Evolutionary conservation across 2,797 vertebrate genomes (phyloP).

Genomic region (Channallabes apus): DNA sequence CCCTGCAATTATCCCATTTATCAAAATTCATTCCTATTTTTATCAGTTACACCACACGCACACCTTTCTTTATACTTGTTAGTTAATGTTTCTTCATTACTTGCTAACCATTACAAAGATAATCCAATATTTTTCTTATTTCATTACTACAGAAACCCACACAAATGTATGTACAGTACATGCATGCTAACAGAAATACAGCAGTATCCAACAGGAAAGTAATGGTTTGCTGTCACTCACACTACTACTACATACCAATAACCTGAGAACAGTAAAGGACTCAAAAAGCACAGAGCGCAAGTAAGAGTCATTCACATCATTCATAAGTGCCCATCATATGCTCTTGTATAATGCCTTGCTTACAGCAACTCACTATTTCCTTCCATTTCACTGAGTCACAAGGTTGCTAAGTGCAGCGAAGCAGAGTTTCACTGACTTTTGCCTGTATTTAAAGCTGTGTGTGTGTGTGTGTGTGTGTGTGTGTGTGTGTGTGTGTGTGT

Average conservation of each 20-base stretch:
- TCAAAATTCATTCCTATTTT: neutral
- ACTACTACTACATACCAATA: neutral
- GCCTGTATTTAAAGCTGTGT: constrained; percentile 1
- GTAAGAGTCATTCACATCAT: constrained; percentile 1
- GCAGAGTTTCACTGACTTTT: constrained; percentile 36
- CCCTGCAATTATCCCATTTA: neutral
- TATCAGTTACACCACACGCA: neutral
- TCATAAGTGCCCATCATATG: constrained; percentile 16
- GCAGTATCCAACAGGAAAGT: neutral
- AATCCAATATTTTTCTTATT: neutral
- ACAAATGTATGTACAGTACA: neutral
- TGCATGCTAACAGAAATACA: constrained; percentile 12
- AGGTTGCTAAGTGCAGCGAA: constrained; percentile 14
- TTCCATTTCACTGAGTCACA: constrained; percentile 47
- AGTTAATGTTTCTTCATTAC: neutral
- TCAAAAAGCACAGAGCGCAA: neutral
- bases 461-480: neutral
- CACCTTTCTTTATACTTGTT: neutral
- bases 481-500: neutral
- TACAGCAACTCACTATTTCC: constrained; percentile 17
- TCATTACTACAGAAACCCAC: neutral
- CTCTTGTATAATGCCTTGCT: constrained; percentile 27
- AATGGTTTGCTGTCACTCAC: neutral
- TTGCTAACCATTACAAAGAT: neutral
- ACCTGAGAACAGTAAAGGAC: neutral